phyloP scores from a whole-genome alignment of 2,113 vertebrate genomes.

The Pseudois nayaur region DNA sequence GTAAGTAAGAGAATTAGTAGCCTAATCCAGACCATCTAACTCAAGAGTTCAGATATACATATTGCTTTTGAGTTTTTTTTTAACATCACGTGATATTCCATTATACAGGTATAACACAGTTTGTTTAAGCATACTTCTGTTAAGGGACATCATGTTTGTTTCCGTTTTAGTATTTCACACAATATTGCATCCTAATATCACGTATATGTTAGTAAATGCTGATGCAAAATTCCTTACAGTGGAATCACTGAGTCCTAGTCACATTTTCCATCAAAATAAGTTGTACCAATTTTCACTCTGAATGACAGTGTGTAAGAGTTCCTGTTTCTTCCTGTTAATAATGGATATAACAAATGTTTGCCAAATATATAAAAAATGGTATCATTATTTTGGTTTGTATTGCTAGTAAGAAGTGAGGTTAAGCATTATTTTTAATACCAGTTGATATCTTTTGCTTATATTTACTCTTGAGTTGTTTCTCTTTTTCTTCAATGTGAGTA shows the following conservation, averaged over 20 bases:
- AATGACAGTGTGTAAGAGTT: neutral
- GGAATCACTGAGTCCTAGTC: neutral
- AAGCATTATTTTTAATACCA: neutral
- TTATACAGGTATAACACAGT: neutral
- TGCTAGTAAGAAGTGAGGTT: neutral
- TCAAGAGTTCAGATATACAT: neutral
- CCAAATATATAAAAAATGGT: neutral
- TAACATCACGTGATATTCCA: neutral
- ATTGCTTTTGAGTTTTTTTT: neutral
- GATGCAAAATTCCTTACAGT: neutral
- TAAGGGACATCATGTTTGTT: neutral
- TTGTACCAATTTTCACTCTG: neutral
- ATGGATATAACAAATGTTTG: neutral
- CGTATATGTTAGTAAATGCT: neutral
- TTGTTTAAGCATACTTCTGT: neutral
- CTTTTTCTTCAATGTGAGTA: neutral
- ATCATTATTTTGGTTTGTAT: neutral
- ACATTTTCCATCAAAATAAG: neutral
- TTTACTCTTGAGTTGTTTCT: constrained; percentile 4
- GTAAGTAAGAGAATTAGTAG: neutral
- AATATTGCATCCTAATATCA: neutral
- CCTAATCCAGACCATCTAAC: neutral
- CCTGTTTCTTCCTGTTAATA: neutral
- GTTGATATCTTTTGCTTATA: neutral
- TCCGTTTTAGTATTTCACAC: neutral